Base-by-base conservation (phyloP, 2,888 invertebrate genomes). In the Metellina segmentata region DNA sequence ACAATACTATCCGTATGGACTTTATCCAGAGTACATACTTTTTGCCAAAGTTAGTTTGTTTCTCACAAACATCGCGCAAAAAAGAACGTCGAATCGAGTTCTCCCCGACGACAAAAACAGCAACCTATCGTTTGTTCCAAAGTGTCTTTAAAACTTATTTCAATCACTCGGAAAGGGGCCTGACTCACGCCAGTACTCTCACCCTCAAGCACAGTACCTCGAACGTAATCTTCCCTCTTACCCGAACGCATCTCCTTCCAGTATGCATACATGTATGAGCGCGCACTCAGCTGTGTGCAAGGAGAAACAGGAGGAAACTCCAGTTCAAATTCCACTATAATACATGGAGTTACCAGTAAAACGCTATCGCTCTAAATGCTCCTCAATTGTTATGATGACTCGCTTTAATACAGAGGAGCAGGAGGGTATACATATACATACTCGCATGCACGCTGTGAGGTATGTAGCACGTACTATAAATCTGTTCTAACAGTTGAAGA, bases 371-470 rank as follows among this genome's bases (percentile, higher is more conserved):
- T 72, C 78, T 89, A 89, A 89, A 89, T 89, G 89, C 71, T 89
- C 83, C 78, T n/a, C 83, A 79, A 89, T 89, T 89, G 89, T 83
- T 89, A 61, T 85, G 83, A 89, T 78, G 82, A 75, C 75, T 89
- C 49, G 49, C 82, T 85, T 83, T 71, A 82, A 82, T 82, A 89
- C 82, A 78, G 61, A 7, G 52, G 69, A 81, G 34, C 20, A 49
- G 19, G 34, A 5, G 81, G 6, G 16, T 16, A 69, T 72, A 81
- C 51, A 52, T 34, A 74, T 49, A 82, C 52, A 52, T 74, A 74
- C 49, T 9, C 49, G 16, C 71, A 61, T 81, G 20, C 61, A 61
- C 34, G 34, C 61, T 81, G 81, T 61, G 61, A 19, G 75, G 52
- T 53, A 61, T 75, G 61, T 77, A 51, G 81, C 71, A 86, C 81